Base-by-base conservation (phyloP, 2,888 invertebrate genomes). In the Trissolcus japonicus region DNA sequence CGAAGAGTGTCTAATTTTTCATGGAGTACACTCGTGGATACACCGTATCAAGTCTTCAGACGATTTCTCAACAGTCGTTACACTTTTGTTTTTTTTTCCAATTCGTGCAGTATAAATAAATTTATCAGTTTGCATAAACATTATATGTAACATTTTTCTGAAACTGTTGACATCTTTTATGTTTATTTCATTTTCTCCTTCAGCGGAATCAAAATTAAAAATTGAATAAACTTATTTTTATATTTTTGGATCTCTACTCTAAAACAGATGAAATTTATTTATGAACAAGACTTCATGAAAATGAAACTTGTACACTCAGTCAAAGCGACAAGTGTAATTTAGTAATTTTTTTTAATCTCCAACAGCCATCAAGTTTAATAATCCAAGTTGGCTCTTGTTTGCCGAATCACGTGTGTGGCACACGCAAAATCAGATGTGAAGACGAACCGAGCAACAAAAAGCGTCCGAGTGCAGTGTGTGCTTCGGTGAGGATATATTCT, bases 1-100 rank as follows among this genome's bases (percentile, higher is more conserved):
- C 56, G 50, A 71, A 61, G 50, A 56, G 57, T 48, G 57, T 50
- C 63, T 51, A 72, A 63, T 72, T 72, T 72, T 72, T 72, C 63
- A 72, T 19, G 48, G 16, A 19, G 6, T 17, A 51, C n/a, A n/a
- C 50, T 56, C n/a, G 21, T 29, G 17, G 51, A 51, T 41, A 21
- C 51, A 57, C 43, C 35, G 51, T 35, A 53, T 60, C 46, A 46
- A 48, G 21, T 43, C 40, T 56, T 29, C 51, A 51, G 41, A 25
- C 41, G 4, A 67, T 59, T 51, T 67, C 55, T 66, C 56, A 66
- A 48, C 56, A 40, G 35, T 50, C 48, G 48, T 56, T 56, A 56
- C 43, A 41, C 40, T 48, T 50, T n/a, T n/a, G n/a, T n/a, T 56
- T 50, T 56, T 16, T 66, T 16, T 19, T 1, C 14, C 21, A 50